These are phyloP conservation scores for Xyrauchen texanus DNA, from an alignment of 2,113 vertebrate genomes.

Conservation along the genomic window DNA sequence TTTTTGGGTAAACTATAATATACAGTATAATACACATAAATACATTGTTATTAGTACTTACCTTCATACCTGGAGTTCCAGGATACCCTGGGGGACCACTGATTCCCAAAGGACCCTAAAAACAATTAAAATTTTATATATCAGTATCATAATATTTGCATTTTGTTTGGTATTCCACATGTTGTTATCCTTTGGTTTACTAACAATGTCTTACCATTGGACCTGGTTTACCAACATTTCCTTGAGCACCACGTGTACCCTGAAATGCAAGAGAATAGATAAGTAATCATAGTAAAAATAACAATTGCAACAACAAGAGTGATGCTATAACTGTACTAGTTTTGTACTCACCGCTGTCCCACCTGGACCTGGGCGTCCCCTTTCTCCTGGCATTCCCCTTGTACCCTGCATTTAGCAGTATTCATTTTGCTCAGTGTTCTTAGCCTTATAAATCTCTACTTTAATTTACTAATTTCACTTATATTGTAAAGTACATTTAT, in stretches of 20 bases:
- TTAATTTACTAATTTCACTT: too few relatives aligned
- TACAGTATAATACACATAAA: too few relatives aligned
- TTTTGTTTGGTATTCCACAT: not conserved
- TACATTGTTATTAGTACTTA: conserved; percentile 53
- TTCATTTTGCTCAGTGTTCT: not conserved
- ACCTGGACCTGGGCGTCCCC: conserved; percentile 86
- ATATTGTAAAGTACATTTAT: too few relatives aligned
- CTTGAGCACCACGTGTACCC: conserved; percentile 87
- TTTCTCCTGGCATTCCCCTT: conserved; percentile 93
- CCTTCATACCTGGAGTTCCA: conserved; percentile 91
- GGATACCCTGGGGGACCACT: conserved; percentile 91
- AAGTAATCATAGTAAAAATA: not conserved
- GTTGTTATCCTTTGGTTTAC: not conserved
- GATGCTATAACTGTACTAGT: not conserved
- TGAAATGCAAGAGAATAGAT: conserved; percentile 57
- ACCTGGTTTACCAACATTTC: conserved; percentile 90
- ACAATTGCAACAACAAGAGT: not conserved
- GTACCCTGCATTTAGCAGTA: conserved; percentile 80
- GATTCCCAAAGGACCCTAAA: conserved; percentile 91
- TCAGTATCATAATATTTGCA: not conserved
- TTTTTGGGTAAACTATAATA: too few relatives aligned
- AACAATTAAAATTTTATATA: not conserved
- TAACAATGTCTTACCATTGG: conserved; percentile 67
- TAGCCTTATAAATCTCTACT: too few relatives aligned
- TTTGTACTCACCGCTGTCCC: conserved; percentile 82